Base-by-base conservation (phyloP, 2,888 invertebrate species). In the Leucozona laternaria region DNA sequence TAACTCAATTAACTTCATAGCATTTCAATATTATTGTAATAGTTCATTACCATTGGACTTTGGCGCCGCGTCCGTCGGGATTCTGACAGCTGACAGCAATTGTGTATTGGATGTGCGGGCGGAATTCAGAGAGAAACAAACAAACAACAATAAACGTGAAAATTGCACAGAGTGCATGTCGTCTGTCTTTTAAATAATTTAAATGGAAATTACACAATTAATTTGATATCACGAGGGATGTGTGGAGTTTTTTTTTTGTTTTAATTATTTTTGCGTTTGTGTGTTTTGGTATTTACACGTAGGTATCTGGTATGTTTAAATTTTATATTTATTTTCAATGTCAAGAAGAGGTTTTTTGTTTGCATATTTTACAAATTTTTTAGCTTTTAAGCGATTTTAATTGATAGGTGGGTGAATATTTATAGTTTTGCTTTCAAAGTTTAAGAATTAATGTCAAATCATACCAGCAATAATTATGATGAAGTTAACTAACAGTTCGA, bases 131-230 rank as follows among this genome's bases (percentile, higher is more conserved):
- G 64, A 40, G 4, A 43, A 34, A 60, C 34, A 50, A 64, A 64
- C 8, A 48, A 70, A 17, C 37, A 60, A 53, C n/a, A 80, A 70
- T 62, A 58, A 66, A 77, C 53, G 45, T 79, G 62, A 20, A 81
- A 85, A 73, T 81, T 57, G 80, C 72, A 17, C 62, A 72, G 62
- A 85, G 81, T 85, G 85, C 85, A 85, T 85, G 77, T 85, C 50
- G 77, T 78, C 72, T 85, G 85, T 81, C 80, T 81, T 85, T 85
- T 81, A 81, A 85, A 81, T 77, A 85, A 81, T 85, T 73, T 78
- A 85, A 85, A 73, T 85, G 77, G 62, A 85, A 85, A 85, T 73
- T 80, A 73, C 77, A 85, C 80, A 85, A 80, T 81, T 85, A 85
- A 73, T 81, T 85, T 78, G 62, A 85, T 77, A 85, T 80, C 81